Percentiles rank a stretch among this genome's conserved stretches.
Evolutionary conservation across 2,113 vertebrate species (phyloP).

Genomic region (Syngnathoides biaculeatus): DNA sequence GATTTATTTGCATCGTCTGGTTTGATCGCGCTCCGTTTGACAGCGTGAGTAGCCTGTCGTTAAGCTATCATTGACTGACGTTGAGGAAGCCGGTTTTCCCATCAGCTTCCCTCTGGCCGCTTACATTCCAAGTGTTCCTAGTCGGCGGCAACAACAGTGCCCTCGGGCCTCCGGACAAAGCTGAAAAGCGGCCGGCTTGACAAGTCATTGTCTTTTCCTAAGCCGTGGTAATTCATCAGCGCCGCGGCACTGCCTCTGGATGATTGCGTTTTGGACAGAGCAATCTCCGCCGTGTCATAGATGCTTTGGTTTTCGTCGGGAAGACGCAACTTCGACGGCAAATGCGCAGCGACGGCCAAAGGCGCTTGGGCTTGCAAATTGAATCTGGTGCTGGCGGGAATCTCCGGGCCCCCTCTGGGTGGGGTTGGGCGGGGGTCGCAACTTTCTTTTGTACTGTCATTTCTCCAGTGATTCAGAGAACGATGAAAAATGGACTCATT

Average conservation of each 20-base stretch:
- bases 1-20: background rate
- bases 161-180: slow-evolving; percentile 9
- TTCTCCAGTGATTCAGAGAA: slow-evolving; percentile 47
- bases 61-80: background rate
- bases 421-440: background rate
- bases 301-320: slow-evolving; percentile 54
- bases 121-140: background rate
- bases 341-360: slow-evolving; percentile 44
- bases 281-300: slow-evolving; percentile 63
- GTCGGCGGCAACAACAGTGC: background rate
- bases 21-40: background rate
- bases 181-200: slow-evolving; percentile 44
- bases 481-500: slow-evolving; percentile 38
- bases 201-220: slow-evolving; percentile 61
- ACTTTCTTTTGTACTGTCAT: slow-evolving; percentile 35
- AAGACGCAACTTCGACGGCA: slow-evolving; percentile 38
- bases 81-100: background rate
- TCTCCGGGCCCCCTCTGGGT: background rate
- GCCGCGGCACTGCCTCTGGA: slow-evolving; percentile 57
- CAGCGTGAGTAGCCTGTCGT: background rate
- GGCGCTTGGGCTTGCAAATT: slow-evolving; percentile 49
- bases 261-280: slow-evolving; percentile 67
- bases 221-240: slow-evolving; percentile 64
- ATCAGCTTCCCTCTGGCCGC: background rate
- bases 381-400: slow-evolving; percentile 13